Evolutionary conservation across 2,113 vertebrate genomes (phyloP), one percentile per base, ranked within the genome.

Genomic region (Lagopus muta): DNA sequence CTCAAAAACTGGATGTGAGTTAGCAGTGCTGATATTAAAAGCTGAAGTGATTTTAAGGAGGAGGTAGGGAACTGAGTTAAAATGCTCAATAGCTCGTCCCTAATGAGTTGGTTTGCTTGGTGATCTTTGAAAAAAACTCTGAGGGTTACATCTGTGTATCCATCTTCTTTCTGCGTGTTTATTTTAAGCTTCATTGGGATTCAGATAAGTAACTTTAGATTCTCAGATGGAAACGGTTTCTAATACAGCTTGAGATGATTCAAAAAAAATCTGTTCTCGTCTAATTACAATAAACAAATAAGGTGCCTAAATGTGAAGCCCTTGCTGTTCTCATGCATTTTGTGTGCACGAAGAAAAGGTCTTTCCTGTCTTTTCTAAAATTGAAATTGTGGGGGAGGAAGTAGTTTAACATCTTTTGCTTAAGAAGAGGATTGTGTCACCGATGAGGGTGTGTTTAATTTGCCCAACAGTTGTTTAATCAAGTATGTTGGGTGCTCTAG

Each of bases 371-470:
- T 88, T 62, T 64, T 64, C 71, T n/a, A 50, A 82, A 87, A 86
- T 60, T 74, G 42, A 18, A 40, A 60, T 88, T 78, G 82, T 60
- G 43, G 40, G 65, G 28, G 73, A 83, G 90, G 95, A 88, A 60
- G 30, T 52, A 86, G 90, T 81, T 92, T 55, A 95, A 71, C 79
- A 67, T 86, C 82, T 85, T 93, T 72, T 84, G 40, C 78, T 83
- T 95, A 75, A 83, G 92, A 91, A 73, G n/a, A 42, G 74, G 75
- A 66, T 91, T 94, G 91, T 93, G 82, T 85, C 91, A 73, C 48
- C 38, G 74, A 13, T 90, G 84, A 95, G 89, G 84, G 91, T 78
- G 94, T 94, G 89, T 93, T 94, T 69, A 64, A 91, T 94, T 96
- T 92, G 91, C 93, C 80, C 85, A 91, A 61, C 88, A 90, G 89